These are phyloP conservation scores for Oplegnathus fasciatus DNA, from an alignment of 2,113 vertebrate species.

Conservation along the genomic window DNA sequence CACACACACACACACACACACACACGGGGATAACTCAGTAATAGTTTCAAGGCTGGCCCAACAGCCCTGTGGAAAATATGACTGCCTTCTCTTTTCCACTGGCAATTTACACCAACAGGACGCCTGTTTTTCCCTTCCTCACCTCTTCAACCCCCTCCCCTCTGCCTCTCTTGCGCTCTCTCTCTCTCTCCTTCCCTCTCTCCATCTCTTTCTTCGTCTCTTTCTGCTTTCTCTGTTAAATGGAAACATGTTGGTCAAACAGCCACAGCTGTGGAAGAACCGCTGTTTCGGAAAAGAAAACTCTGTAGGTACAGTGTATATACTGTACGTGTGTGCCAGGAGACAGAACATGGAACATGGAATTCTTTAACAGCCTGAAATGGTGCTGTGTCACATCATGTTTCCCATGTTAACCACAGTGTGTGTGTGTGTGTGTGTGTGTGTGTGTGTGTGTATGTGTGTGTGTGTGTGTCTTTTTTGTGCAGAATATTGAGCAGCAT, in stretches of 20 bases:
- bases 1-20: slow-evolving; percentile 51
- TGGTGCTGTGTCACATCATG: slow-evolving; percentile 51
- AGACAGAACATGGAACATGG: slow-evolving; percentile 55
- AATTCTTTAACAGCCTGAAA: slow-evolving; percentile 46
- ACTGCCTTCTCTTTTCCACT: slow-evolving; percentile 77
- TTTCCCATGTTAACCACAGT: slow-evolving; percentile 52
- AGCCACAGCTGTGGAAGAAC: slow-evolving; percentile 59
- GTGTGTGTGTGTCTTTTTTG: background rate
- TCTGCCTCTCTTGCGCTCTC: background rate
- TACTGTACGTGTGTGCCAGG: slow-evolving; percentile 7
- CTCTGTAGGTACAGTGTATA: slow-evolving; percentile 28
- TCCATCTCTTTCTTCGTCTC: slow-evolving; percentile 19
- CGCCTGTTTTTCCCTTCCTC: slow-evolving; percentile 60
- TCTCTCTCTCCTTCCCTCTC: slow-evolving; percentile 1
- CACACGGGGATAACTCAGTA: slow-evolving; percentile 68
- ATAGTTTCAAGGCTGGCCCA: slow-evolving; percentile 80
- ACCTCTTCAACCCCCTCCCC: slow-evolving; percentile 26
- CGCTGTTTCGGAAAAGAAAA: slow-evolving; percentile 39
- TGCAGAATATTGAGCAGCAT: background rate
- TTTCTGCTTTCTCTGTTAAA: slow-evolving; percentile 51
- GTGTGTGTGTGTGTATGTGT: slow-evolving; percentile 4
- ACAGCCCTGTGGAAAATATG: slow-evolving; percentile 79
- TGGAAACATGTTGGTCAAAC: slow-evolving; percentile 70
- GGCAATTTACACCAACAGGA: slow-evolving; percentile 82
- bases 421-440: slow-evolving; percentile 7